Conservation (phyloP, 1,140 invertebrate genomes). For the Pseudomyrmex concolor region DNA sequence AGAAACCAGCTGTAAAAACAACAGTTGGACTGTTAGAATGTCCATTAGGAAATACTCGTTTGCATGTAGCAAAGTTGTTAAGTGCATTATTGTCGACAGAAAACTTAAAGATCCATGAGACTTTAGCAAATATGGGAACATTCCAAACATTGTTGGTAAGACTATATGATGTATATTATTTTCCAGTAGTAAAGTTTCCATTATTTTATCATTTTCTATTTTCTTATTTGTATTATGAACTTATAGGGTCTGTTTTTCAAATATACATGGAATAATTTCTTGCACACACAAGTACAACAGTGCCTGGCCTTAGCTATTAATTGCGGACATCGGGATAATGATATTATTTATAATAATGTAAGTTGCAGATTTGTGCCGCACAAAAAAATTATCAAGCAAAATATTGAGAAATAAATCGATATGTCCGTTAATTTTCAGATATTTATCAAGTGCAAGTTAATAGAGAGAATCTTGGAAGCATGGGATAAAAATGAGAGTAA, state of each 20-base stretch:
- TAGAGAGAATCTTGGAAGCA: slow-evolving; percentile 88
- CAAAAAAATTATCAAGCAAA: not conserved
- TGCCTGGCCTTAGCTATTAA: slow-evolving; percentile 89
- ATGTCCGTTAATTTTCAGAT: slow-evolving; percentile 86
- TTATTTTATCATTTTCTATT: slow-evolving; percentile 13
- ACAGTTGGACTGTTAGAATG: slow-evolving; percentile 88
- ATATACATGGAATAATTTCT: slow-evolving; percentile 95
- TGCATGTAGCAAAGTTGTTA: slow-evolving; percentile 91
- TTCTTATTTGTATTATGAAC: slow-evolving; percentile 8
- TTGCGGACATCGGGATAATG: slow-evolving; percentile 80
- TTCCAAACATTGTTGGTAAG: slow-evolving; percentile 88
- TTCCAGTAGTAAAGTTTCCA: not conserved
- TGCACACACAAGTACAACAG: slow-evolving; percentile 93
- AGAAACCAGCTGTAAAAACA: slow-evolving; percentile 88
- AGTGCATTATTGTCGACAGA: slow-evolving; percentile 89
- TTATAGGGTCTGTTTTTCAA: slow-evolving; percentile 93
- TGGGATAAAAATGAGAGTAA: slow-evolving; percentile 88
- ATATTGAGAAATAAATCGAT: slow-evolving; percentile 19
- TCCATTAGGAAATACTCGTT: slow-evolving; percentile 91
- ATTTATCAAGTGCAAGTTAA: slow-evolving; percentile 88
- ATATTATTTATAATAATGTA: slow-evolving; percentile 86
- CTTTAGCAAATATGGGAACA: slow-evolving; percentile 86
- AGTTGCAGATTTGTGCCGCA: slow-evolving; percentile 70
- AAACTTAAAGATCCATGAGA: slow-evolving; percentile 86
- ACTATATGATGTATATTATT: slow-evolving; percentile 15